Conservation (phyloP, 53 echinoderm and acorn worm genomes). For the Hippasteria phrygiana region DNA sequence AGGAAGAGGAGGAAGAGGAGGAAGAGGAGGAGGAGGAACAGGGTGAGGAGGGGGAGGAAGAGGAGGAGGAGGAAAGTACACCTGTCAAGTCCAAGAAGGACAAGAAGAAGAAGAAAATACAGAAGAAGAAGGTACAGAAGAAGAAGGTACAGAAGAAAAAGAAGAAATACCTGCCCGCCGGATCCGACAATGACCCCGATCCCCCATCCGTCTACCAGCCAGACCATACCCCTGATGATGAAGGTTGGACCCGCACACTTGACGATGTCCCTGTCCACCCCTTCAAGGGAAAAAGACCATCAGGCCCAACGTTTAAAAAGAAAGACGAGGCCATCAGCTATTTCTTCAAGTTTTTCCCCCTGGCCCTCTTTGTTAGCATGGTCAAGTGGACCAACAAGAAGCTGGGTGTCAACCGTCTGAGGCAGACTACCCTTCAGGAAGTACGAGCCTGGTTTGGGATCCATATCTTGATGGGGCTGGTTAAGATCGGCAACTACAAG, state of each 20-base stretch:
- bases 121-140: too few relatives aligned
- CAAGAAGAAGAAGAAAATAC: neutral
- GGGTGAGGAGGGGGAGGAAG: neutral
- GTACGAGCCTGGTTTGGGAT: slow-evolving; percentile 9
- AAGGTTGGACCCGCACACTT: slow-evolving; percentile 6
- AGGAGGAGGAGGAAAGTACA: neutral
- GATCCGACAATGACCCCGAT: neutral
- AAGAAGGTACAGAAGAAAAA: neutral
- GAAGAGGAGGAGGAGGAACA: too few relatives aligned
- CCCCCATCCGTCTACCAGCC: neutral
- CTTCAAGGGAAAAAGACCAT: neutral
- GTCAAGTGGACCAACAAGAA: slow-evolving; percentile 10
- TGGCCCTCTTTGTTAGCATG: neutral
- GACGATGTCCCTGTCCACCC: neutral
- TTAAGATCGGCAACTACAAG: neutral
- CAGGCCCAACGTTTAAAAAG: neutral
- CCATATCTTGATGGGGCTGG: slow-evolving; percentile 17
- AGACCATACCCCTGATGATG: neutral
- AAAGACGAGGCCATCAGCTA: neutral
- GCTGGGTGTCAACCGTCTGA: neutral
- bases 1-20: too few relatives aligned
- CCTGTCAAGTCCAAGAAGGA: neutral
- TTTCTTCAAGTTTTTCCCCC: neutral
- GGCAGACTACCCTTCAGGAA: neutral
- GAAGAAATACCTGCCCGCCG: neutral